phyloP scores from a whole-genome alignment of 1,140 invertebrate species.

The Lordiphosa clarofinis region DNA sequence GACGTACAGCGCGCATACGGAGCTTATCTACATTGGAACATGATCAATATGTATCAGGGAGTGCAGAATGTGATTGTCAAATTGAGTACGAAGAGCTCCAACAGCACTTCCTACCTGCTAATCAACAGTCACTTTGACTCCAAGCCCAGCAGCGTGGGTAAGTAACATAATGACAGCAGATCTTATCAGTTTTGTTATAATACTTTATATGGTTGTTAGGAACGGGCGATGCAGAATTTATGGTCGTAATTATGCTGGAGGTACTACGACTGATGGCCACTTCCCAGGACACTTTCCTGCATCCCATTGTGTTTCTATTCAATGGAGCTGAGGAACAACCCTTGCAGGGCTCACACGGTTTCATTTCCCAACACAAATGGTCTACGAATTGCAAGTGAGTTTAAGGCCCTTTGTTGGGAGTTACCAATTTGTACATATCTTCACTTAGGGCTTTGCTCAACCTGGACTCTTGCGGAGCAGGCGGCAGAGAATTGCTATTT shows the following conservation, averaged over 20 bases:
- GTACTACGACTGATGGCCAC: slow-evolving; percentile 87
- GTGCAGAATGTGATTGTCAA: slow-evolving; percentile 90
- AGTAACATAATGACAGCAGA: background rate
- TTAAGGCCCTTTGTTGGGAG: no score
- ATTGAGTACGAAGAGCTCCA: slow-evolving; percentile 81
- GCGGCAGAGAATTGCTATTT: slow-evolving; percentile 95
- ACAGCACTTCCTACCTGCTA: slow-evolving; percentile 83
- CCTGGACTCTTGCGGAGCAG: slow-evolving; percentile 96
- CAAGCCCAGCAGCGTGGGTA: slow-evolving; percentile 87
- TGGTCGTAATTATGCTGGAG: slow-evolving; percentile 91
- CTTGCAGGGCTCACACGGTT: slow-evolving; percentile 91
- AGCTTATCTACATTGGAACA: slow-evolving; percentile 87
- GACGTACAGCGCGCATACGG: slow-evolving; percentile 83
- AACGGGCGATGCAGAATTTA: slow-evolving; percentile 90
- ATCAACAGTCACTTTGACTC: slow-evolving; percentile 97
- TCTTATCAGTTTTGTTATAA: background rate
- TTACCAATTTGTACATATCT: background rate
- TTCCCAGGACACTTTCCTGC: slow-evolving; percentile 82
- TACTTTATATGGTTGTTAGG: slow-evolving; percentile 36
- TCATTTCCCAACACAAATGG: slow-evolving; percentile 93
- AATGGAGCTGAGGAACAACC: slow-evolving; percentile 96
- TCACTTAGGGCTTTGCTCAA: slow-evolving; percentile 90
- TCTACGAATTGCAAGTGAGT: slow-evolving; percentile 60
- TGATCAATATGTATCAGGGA: slow-evolving; percentile 86
- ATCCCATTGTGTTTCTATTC: slow-evolving; percentile 91